Percentiles rank a stretch among this genome's conserved stretches.
phyloP scores from a whole-genome alignment of 2,797 vertebrate genomes.

The Sebastes vulpes region DNA sequence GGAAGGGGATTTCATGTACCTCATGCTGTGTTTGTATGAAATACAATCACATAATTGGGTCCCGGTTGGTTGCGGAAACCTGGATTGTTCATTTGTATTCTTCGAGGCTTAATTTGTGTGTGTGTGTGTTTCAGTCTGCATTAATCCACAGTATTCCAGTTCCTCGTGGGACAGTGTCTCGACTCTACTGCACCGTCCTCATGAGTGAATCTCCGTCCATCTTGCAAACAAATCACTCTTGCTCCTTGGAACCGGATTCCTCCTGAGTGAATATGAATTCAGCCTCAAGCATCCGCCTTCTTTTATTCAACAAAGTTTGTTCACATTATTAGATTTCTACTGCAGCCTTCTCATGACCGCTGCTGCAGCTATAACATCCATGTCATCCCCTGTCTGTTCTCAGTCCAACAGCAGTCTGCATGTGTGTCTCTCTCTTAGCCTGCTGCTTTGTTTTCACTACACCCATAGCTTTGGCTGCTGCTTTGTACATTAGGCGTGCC shows the following conservation, averaged over 20 bases:
- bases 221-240: slow-evolving; percentile 44
- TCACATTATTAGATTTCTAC: slow-evolving; percentile 68
- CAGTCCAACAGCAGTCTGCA: slow-evolving; percentile 19
- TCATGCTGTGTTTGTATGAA: slow-evolving; percentile 40
- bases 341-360: slow-evolving; percentile 17
- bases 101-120: neutral
- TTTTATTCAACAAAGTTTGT: slow-evolving; percentile 64
- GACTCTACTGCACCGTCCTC: neutral
- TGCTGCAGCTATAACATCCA: slow-evolving; percentile 50
- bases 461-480: slow-evolving; percentile 54
- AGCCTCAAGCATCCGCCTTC: slow-evolving; percentile 44
- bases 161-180: slow-evolving; percentile 5
- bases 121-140: neutral
- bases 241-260: slow-evolving; percentile 44
- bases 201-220: slow-evolving; percentile 18
- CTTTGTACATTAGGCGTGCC: slow-evolving; percentile 66
- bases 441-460: slow-evolving; percentile 48
- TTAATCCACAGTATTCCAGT: slow-evolving; percentile 18
- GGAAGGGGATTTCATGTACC: slow-evolving; percentile 49
- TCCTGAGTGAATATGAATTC: slow-evolving; percentile 52
- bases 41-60: slow-evolving; percentile 57
- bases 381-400: slow-evolving; percentile 56
- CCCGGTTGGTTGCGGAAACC: slow-evolving; percentile 44
- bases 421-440: neutral
- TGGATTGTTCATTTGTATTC: slow-evolving; percentile 51